Evolutionary conservation across 23 tunicate species (phyloP).

Genomic region (Diplosoma virens): DNA sequence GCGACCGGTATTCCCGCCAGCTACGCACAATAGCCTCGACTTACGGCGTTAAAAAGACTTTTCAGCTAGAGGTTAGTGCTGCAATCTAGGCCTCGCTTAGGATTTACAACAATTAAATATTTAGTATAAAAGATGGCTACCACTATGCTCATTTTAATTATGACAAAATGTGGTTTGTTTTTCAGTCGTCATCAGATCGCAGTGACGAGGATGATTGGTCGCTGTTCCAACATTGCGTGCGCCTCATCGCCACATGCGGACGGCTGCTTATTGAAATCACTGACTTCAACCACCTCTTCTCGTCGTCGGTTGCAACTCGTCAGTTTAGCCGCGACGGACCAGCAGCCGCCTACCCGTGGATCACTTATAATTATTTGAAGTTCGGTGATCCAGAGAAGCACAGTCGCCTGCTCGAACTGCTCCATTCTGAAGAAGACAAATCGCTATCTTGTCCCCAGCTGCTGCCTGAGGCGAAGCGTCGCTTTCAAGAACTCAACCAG

Average conservation of each 20-base stretch:
- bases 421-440: constrained; percentile 28
- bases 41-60: constrained; percentile 30
- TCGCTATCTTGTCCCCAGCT: constrained; percentile 13
- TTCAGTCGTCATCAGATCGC: too few relatives aligned
- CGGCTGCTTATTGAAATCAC: constrained; percentile 29
- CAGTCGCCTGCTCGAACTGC: constrained; percentile 43
- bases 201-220: constrained; percentile 72
- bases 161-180: too few relatives aligned
- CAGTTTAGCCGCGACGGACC: background rate
- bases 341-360: constrained; percentile 45
- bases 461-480: constrained; percentile 49
- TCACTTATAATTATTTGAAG: constrained; percentile 59
- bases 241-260: constrained; percentile 88
- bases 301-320: constrained; percentile 20
- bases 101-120: background rate
- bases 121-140: too few relatives aligned
- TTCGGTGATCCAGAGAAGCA: constrained; percentile 31
- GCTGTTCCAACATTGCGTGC: constrained; percentile 73
- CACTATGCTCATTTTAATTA: too few relatives aligned
- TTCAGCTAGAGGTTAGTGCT: background rate
- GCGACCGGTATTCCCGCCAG: constrained; percentile 59
- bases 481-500: constrained; percentile 70
- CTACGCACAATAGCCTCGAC: constrained; percentile 51
- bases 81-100: too few relatives aligned
- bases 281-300: constrained; percentile 49